phyloP scores from a whole-genome alignment of 1,140 invertebrate species.

The Euura lappo region DNA sequence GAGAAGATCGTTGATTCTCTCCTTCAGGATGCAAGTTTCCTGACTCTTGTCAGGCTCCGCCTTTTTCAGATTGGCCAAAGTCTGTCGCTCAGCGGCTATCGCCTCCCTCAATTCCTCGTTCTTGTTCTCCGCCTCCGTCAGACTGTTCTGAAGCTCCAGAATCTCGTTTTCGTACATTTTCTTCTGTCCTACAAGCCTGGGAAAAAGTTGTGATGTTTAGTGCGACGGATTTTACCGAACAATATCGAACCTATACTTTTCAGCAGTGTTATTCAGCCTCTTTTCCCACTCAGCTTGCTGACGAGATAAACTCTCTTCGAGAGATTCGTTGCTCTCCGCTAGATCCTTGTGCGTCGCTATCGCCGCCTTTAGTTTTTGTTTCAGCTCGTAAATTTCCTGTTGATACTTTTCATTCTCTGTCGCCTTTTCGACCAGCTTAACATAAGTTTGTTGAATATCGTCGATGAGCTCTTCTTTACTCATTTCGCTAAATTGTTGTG shows the following conservation, averaged over 20 bases:
- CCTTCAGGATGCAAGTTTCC: background rate
- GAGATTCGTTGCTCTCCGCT: constrained; percentile 29
- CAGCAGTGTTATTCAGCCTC: constrained; percentile 28
- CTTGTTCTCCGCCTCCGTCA: constrained; percentile 15
- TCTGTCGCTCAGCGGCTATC: background rate
- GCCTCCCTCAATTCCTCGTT: constrained; percentile 16
- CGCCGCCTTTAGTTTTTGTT: constrained; percentile 33
- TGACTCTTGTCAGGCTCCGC: background rate
- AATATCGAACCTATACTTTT: constrained; percentile 33
- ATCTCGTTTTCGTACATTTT: constrained; percentile 29
- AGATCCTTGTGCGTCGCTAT: constrained; percentile 33
- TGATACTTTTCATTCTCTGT: constrained; percentile 36
- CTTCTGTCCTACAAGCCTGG: constrained; percentile 26
- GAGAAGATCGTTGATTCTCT: constrained; percentile 14
- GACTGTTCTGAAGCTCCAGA: constrained; percentile 22
- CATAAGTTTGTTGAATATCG: constrained; percentile 18
- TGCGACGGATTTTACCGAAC: too few species aligned
- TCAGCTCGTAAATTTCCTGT: constrained; percentile 40
- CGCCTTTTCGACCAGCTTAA: constrained; percentile 24
- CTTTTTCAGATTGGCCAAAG: too few species aligned
- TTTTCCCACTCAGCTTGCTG: constrained; percentile 20
- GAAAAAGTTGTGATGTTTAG: background rate
- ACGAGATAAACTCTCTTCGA: constrained; percentile 30
- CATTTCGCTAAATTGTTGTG: too few species aligned
- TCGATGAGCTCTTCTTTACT: background rate